Evolutionary conservation across 2,797 vertebrate genomes (phyloP).

Genomic region (Eurystomus glaucurus): DNA sequence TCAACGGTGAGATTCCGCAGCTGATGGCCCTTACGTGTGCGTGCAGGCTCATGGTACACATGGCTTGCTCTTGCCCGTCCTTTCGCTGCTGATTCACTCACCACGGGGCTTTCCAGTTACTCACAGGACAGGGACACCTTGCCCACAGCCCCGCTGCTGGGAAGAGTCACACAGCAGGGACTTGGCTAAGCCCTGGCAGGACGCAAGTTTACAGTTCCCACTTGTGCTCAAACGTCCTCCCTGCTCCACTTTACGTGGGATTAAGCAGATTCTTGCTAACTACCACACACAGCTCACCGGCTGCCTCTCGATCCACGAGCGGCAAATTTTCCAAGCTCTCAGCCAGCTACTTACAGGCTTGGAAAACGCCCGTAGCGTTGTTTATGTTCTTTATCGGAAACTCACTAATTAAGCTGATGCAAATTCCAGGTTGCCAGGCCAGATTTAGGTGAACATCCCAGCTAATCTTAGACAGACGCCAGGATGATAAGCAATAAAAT

Average conservation of each 20-base stretch:
- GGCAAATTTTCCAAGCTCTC: not conserved
- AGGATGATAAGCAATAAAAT: not conserved
- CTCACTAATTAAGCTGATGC: not conserved
- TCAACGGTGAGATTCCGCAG: not conserved
- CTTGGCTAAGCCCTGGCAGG: not conserved
- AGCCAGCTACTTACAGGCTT: not conserved
- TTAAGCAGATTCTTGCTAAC: not conserved
- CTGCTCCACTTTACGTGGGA: not conserved
- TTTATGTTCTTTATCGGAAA: not conserved
- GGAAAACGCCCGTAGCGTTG: not conserved
- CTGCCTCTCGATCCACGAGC: not conserved
- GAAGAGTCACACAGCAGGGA: not conserved
- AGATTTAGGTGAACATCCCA: slow-evolving; percentile 3
- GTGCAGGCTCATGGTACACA: rapidly evolving
- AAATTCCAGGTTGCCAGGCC: not conserved
- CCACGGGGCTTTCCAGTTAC: not conserved
- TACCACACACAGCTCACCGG: not conserved
- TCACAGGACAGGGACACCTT: not conserved
- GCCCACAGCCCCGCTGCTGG: not conserved
- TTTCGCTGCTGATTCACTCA: not conserved
- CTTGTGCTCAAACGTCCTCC: not conserved
- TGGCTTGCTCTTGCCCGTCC: not conserved
- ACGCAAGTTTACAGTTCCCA: not conserved
- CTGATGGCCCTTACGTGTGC: rapidly evolving
- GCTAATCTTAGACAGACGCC: not conserved